A percentile compares a stretch with the other conserved stretches of the same genome.
These are phyloP conservation scores for Bombus waltoni DNA, from an alignment of 1,140 invertebrate species.

Conservation along the genomic window DNA sequence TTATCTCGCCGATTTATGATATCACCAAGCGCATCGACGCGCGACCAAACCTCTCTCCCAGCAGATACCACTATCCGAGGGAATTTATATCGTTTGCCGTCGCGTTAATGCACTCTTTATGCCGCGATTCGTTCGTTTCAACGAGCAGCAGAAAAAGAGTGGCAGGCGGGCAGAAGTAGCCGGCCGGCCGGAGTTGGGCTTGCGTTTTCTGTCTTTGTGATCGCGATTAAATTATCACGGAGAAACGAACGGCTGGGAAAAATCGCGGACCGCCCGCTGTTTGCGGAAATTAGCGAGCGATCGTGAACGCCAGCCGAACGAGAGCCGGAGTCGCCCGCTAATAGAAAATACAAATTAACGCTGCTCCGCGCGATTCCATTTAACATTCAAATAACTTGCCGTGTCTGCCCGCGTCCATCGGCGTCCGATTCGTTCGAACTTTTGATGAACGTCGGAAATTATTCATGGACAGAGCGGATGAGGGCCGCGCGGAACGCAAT, in stretches of 20 bases:
- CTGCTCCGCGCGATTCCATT: constrained; percentile 21
- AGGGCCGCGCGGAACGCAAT: neutral
- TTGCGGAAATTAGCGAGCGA: constrained; percentile 20
- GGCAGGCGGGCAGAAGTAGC: no score
- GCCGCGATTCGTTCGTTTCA: constrained; percentile 22
- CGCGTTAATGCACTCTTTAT: constrained; percentile 28
- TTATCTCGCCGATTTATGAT: constrained; percentile 60
- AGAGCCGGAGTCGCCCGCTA: constrained; percentile 6
- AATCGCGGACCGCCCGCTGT: neutral
- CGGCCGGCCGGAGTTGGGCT: no score
- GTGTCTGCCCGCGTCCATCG: neutral
- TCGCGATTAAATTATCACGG: neutral
- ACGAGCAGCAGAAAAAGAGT: neutral
- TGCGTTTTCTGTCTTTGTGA: neutral
- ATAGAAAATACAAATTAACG: constrained; percentile 52
- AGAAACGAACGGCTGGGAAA: neutral
- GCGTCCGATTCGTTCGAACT: constrained; percentile 46
- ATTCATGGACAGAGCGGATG: constrained; percentile 37
- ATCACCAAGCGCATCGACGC: constrained; percentile 29
- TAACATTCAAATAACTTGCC: constrained; percentile 33
- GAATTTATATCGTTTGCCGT: constrained; percentile 46
- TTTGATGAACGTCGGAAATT: constrained; percentile 52
- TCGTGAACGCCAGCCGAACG: neutral
- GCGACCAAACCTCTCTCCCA: neutral
- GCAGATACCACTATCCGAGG: neutral